Base-by-base conservation (phyloP, 64 coral and sea anemone species). In the Montipora cactus region DNA sequence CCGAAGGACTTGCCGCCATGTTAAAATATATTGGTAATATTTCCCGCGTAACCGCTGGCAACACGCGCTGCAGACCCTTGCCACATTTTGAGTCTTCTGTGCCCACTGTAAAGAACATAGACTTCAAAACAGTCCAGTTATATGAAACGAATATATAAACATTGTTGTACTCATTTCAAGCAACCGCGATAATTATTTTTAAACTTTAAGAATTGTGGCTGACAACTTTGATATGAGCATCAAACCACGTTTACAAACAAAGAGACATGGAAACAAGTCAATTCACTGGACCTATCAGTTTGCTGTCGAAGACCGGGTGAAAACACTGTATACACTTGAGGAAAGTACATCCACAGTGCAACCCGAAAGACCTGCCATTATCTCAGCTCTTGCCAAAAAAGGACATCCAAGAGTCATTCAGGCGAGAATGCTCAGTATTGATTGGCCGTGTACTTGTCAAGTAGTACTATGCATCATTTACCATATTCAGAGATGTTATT, bases 281-380 rank as follows among this genome's bases (percentile, higher is more conserved):
- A 87, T 93, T 44, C 91, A 93, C 61, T 93, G 91, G 90, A 92
- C 72, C 8, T 37, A n/a, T n/a, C n/a, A n/a, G n/a, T n/a, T n/a
- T n/a, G n/a, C n/a, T n/a, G n/a, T n/a, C n/a, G 11, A 75, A 45
- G 74, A 92, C 22, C 49, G 91, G 51, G 91, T 92, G 3, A 51
- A 77, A n/a, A n/a, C n/a, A n/a, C n/a, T n/a, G n/a, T n/a, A 67
- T 3, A 15, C 75, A 4, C 37, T 77, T 20, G 86, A 76, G 46
- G 77, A 23, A 79, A 52, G 13, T 20, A 20, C 77, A 88, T 44
- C 92, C 92, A 51, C 92, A 93, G 83, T 80, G 77, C 18, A 89
- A 94, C 18, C 75, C 79, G 14, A 78, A 76, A 75, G 92, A 89
- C 70, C 76, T 94, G 59, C 20, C 77, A 22, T 45, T 88, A 58